Evolutionary conservation across 2,797 vertebrate species (phyloP), one percentile per base, ranked within the genome.

Genomic region (Thunnus albacares): DNA sequence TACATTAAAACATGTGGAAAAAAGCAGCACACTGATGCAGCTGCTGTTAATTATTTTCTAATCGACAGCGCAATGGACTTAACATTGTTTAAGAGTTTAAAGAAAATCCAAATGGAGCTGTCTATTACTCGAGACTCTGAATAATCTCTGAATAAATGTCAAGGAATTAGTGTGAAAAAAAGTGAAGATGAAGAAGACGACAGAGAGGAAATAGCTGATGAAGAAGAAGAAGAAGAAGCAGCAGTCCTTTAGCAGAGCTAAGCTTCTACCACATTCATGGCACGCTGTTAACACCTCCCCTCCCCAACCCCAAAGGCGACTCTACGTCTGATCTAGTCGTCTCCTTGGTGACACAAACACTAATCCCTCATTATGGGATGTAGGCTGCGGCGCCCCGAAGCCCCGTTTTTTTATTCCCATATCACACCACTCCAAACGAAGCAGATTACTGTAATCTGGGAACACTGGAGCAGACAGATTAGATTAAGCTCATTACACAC

Each of bases 391-490:
- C 59, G 51, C 84, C 88, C 91, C 24, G 45, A 85, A 93, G 89
- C 84, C 86, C 77, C 56, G 1, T 80, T 89, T 82, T 85, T 91
- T 92, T 77, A 92, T 87, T 91, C 87, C 89, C 84, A 76, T 93
- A 94, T 95, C 92, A 90, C 88, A 85, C 84, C 77, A 88, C 83
- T 89, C 83, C 90, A 93, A 93, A 92, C 13, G 82, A 77, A 84
- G 78, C 87, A 92, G 91, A 95, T 95, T 94, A 95, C 90, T 85
- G 88, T 94, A 94, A 95, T 95, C 93, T 93, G 90, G 80, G 86
- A 92, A 93, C 89, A 94, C 87, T 92, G 91, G 84, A 91, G 89
- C 89, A 91, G 89, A 93, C 88, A 93, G 94, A 95, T 95, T 94
- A 95, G 83, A 90, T 92, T 93, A 94, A 94, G 87, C 70, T 93